phyloP scores from a whole-genome alignment of 1,140 invertebrate species.

The Battus philenor region DNA sequence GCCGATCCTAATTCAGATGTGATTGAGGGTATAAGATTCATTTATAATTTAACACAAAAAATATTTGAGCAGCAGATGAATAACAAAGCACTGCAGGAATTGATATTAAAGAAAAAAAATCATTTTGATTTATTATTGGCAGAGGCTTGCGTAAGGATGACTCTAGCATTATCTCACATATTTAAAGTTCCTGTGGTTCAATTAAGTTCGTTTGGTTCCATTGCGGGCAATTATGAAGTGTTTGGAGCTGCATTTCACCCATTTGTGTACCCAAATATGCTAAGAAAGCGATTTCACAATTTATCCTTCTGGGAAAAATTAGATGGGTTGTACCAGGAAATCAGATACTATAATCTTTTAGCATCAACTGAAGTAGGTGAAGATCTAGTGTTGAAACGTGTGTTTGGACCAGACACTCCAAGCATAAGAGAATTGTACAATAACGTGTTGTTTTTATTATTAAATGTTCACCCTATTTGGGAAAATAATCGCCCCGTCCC shows the following conservation, averaged over 20 bases:
- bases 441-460: slow-evolving; percentile 74
- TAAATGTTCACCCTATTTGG: slow-evolving; percentile 71
- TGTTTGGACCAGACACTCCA: slow-evolving; percentile 61
- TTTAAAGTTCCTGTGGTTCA: slow-evolving; percentile 61
- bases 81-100: slow-evolving; percentile 29
- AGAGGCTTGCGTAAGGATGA: slow-evolving; percentile 29
- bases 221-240: slow-evolving; percentile 23
- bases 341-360: neutral
- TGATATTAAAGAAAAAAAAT: slow-evolving; percentile 33
- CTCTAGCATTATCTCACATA: slow-evolving; percentile 44
- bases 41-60: slow-evolving; percentile 17
- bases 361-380: slow-evolving; percentile 4
- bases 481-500: slow-evolving; percentile 62
- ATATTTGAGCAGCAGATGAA: slow-evolving; percentile 37
- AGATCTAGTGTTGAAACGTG: slow-evolving; percentile 21
- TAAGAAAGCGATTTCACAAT: slow-evolving; percentile 33
- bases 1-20: neutral
- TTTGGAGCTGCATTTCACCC: slow-evolving; percentile 69
- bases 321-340: slow-evolving; percentile 27
- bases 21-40: neutral
- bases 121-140: slow-evolving; percentile 49
- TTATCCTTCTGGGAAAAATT: slow-evolving; percentile 45
- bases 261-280: slow-evolving; percentile 58
- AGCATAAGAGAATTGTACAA: slow-evolving; percentile 56
- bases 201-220: slow-evolving; percentile 42